phyloP scores from a whole-genome alignment of 2,113 vertebrate genomes.

The Plotosus lineatus region DNA sequence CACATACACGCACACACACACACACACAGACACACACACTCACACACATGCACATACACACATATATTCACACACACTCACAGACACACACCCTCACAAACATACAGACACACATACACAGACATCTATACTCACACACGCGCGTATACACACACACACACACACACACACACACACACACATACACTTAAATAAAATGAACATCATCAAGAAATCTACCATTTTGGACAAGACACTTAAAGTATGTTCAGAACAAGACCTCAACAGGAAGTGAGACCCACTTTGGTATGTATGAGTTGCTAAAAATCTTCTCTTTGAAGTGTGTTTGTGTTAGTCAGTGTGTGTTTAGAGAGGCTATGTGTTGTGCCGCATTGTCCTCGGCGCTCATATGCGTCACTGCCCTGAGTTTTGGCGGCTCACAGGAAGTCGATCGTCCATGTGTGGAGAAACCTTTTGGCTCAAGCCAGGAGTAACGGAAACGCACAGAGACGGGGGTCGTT shows the following conservation, averaged over 20 bases:
- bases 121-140: background rate
- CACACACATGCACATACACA: too few relatives aligned
- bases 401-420: constrained; percentile 67
- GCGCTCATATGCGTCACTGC: constrained; percentile 68
- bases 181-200: background rate
- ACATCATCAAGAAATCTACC: background rate
- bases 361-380: constrained; percentile 77
- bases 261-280: constrained; percentile 10
- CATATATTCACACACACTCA: too few relatives aligned
- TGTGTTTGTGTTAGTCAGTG: constrained; percentile 47
- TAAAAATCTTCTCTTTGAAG: constrained; percentile 36
- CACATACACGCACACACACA: too few relatives aligned
- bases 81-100: too few relatives aligned
- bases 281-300: constrained; percentile 15
- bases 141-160: constrained; percentile 1
- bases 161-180: background rate
- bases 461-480: constrained; percentile 74
- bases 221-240: background rate
- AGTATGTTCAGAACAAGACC: background rate
- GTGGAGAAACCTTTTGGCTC: constrained; percentile 78
- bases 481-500: constrained; percentile 70
- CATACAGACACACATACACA: too few relatives aligned
- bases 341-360: constrained; percentile 67
- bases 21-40: too few relatives aligned
- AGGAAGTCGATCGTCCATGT: constrained; percentile 78